phyloP scores from a whole-genome alignment of 2,888 invertebrate genomes.

The Polymixis flavicincta region DNA sequence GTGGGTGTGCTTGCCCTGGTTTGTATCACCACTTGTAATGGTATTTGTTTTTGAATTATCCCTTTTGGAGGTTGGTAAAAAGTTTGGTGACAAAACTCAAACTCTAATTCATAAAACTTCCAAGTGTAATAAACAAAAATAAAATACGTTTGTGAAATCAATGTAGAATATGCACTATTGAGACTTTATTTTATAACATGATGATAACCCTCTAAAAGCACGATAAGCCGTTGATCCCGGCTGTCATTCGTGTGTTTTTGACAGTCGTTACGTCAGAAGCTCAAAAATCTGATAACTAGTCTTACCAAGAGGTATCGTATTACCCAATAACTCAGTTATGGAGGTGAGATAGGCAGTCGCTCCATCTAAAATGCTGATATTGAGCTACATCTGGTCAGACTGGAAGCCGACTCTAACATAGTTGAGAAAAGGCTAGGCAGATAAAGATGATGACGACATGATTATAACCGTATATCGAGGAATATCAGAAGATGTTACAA shows the following conservation, averaged over 20 bases:
- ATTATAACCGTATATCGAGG: background rate
- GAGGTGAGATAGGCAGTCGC: too few relatives aligned
- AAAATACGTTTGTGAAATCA: background rate
- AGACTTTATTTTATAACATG: background rate
- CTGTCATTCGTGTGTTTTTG: too few relatives aligned
- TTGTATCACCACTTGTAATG: slow-evolving; percentile 27
- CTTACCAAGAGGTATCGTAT: too few relatives aligned
- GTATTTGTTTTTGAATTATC: slow-evolving; percentile 44
- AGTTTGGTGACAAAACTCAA: background rate
- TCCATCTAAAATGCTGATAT: too few relatives aligned
- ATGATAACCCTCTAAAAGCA: too few relatives aligned
- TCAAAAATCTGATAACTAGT: too few relatives aligned
- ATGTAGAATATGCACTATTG: background rate
- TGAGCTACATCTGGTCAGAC: too few relatives aligned
- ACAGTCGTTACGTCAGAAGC: too few relatives aligned
- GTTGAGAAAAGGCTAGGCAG: too few relatives aligned
- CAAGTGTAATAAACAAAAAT: background rate
- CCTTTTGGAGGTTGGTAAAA: background rate
- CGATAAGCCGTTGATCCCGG: too few relatives aligned
- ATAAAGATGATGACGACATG: background rate
- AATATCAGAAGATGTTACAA: background rate
- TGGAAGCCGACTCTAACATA: too few relatives aligned
- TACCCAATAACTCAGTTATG: too few relatives aligned
- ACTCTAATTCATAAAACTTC: background rate
- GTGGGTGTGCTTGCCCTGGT: slow-evolving; percentile 51